These are phyloP conservation scores for Sylvietta virens DNA, from an alignment of 2,113 vertebrate genomes.

Conservation along the genomic window DNA sequence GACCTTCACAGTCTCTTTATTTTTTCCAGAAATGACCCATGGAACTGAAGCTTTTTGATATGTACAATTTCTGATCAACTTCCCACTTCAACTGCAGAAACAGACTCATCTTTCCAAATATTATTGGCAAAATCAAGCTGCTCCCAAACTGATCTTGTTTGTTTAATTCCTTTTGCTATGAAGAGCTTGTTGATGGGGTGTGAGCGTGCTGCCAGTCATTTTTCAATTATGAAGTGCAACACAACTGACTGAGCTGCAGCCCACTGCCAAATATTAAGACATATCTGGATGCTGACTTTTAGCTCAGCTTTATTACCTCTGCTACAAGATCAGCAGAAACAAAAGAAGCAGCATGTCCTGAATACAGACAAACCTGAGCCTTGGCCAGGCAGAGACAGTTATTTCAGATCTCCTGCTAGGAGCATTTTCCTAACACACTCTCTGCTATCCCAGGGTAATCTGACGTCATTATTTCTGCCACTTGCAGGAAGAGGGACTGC, in stretches of 20 bases:
- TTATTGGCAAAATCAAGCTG: not conserved
- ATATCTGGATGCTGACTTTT: not conserved
- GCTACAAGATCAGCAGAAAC: not conserved
- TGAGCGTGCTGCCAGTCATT: not conserved
- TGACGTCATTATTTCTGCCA: not conserved
- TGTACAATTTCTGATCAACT: not conserved
- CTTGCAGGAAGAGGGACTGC: not conserved
- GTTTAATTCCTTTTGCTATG: not conserved
- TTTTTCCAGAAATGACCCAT: not conserved
- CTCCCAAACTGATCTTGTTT: not conserved
- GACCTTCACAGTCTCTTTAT: not conserved
- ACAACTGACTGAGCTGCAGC: not conserved
- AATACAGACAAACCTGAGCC: not conserved
- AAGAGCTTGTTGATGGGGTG: rapidly evolving
- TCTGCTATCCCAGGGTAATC: not conserved
- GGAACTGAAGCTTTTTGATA: not conserved
- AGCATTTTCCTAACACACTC: not conserved
- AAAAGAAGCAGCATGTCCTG: not conserved
- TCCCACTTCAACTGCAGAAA: not conserved
- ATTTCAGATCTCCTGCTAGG: not conserved
- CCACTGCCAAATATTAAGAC: not conserved
- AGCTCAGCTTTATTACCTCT: not conserved
- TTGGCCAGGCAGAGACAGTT: not conserved
- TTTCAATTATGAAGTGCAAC: not conserved
- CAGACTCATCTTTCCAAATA: not conserved